Conservation (phyloP, 64 coral and sea anemone genomes). For the Pocillopora verrucosa region DNA sequence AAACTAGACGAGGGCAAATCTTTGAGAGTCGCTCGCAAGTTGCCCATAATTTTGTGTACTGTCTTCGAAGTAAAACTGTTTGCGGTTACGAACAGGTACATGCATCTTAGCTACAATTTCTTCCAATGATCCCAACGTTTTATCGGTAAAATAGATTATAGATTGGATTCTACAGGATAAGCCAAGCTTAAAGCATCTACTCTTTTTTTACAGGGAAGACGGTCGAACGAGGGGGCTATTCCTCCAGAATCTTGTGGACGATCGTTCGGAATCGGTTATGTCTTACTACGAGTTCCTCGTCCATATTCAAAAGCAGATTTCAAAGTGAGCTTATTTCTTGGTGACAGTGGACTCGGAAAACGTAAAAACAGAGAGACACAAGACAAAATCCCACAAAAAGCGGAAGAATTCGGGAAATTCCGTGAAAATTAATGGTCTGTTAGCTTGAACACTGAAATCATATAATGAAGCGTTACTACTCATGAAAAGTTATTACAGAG, state of each 20-base stretch:
- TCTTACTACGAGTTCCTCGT: slow-evolving; percentile 94
- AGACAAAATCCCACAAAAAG: not conserved
- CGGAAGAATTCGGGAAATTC: not conserved
- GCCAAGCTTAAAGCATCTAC: not conserved
- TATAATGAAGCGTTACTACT: no score
- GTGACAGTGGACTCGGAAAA: not conserved
- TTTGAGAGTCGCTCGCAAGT: no score
- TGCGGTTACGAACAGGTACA: no score
- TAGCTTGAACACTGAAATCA: not conserved
- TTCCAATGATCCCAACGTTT: no score
- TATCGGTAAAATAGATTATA: no score
- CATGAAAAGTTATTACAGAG: not conserved
- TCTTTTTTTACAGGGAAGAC: slow-evolving; percentile 64
- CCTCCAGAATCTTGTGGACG: slow-evolving; percentile 84
- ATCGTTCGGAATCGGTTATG: slow-evolving; percentile 98
- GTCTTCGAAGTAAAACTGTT: no score
- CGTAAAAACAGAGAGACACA: not conserved
- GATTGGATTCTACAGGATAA: no score
- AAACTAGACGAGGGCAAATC: no score
- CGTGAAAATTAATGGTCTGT: not conserved
- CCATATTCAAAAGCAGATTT: slow-evolving; percentile 91
- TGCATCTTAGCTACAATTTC: no score
- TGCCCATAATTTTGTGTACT: no score
- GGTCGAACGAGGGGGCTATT: slow-evolving; percentile 74
- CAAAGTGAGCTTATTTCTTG: slow-evolving; percentile 42